Evolutionary conservation across 2,113 vertebrate genomes (phyloP).

Genomic region (Rhabdomys dilectus): DNA sequence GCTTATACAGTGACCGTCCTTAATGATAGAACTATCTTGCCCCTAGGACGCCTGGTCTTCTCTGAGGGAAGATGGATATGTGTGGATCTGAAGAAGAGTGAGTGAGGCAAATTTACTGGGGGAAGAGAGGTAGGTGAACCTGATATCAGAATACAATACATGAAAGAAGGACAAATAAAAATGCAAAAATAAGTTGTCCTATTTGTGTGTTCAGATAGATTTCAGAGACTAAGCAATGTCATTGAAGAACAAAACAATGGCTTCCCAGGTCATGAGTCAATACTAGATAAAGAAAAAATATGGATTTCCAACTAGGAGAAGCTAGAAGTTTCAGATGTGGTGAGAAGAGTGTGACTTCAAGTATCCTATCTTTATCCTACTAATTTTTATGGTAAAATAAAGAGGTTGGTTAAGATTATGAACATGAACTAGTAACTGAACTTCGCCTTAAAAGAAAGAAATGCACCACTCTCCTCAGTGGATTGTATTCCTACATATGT

Average conservation of each 20-base stretch:
- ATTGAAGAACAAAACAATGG: too few relatives aligned
- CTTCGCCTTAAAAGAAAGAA: neutral
- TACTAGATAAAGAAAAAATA: neutral
- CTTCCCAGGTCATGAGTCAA: too few relatives aligned
- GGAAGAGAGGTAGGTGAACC: too few relatives aligned
- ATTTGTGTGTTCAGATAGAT: too few relatives aligned
- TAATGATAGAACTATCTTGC: neutral
- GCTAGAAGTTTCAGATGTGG: neutral
- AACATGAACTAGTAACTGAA: neutral
- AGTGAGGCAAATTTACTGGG: too few relatives aligned
- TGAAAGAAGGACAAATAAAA: too few relatives aligned
- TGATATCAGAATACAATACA: too few relatives aligned
- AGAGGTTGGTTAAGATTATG: neutral
- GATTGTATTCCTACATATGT: neutral
- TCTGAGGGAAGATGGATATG: neutral
- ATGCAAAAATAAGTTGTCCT: too few relatives aligned
- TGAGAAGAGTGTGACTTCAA: neutral
- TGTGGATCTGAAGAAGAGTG: too few relatives aligned
- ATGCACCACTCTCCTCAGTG: neutral
- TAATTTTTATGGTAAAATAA: constrained; percentile 40
- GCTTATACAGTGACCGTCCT: neutral
- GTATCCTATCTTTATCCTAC: neutral
- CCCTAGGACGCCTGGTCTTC: neutral
- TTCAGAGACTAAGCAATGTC: too few relatives aligned
- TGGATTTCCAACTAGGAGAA: neutral